Base-by-base conservation (phyloP, 2,888 invertebrate genomes). In the Callyntrura sp. region DNA sequence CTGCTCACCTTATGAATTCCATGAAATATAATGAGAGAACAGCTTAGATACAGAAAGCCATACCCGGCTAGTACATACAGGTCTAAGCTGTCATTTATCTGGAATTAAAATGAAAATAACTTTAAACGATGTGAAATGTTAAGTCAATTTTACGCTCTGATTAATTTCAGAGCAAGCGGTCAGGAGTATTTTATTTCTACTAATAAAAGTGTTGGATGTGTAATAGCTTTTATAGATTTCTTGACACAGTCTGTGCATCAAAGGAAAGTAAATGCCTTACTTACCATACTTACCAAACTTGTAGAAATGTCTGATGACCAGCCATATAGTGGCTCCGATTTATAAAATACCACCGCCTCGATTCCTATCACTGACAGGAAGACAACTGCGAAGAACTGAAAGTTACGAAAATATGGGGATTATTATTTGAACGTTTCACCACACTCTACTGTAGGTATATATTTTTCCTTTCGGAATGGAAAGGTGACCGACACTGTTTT, bases 371-470 rank as follows among this genome's bases (percentile, higher is more conserved):
- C 87, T 2, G 90, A 85, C 20, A 91, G 86, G 68, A 91, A 90
- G 23, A 91, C 91, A 23, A 91, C 81, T 14, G 87, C 88, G 20
- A 91, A 89, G 83, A 91, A 90, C 91, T 91, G 85, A 12, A 81
- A 81, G 23, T 45, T 20, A 70, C n/a, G 20, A 3, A 83, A 68
- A 20, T 1, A 68, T 25, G 28, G 8, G 25, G 28, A 9, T 70
- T n/a, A n/a, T n/a, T n/a, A n/a, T n/a, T n/a, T n/a, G n/a, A n/a
- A n/a, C n/a, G n/a, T n/a, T n/a, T n/a, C n/a, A n/a, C n/a, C n/a
- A n/a, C n/a, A n/a, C n/a, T n/a, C n/a, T 60, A 11, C 45, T 45
- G 51, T n/a, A 51, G n/a, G 6, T 51, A 51, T 12, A n/a, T 14
- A 51, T 51, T 51, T 45, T 45, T 45, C 45, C n/a, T n/a, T n/a